Evolutionary conservation across 2,888 invertebrate genomes (phyloP).

Genomic region (Hydroisotoma schaefferi): DNA sequence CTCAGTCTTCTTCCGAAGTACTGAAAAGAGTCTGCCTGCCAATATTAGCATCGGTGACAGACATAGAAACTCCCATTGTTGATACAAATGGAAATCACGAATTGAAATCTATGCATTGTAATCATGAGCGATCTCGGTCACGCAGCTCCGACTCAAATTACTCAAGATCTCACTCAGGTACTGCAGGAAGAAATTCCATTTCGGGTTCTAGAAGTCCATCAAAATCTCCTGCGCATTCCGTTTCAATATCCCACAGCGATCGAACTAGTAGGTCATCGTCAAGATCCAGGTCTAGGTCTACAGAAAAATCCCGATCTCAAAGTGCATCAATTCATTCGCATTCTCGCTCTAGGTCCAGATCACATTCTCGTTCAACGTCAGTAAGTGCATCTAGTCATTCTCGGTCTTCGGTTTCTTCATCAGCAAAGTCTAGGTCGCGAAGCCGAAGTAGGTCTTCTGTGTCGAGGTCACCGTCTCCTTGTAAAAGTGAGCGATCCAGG

Average conservation of each 20-base stretch:
- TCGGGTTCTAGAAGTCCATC: conserved; percentile 24
- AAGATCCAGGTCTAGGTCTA: conserved; percentile 8
- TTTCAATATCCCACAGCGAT: neutral
- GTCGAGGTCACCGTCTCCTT: conserved; percentile 19
- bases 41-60: conserved; percentile 28
- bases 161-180: no score
- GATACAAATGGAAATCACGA: conserved; percentile 7
- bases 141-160: conserved; percentile 13
- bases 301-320: conserved; percentile 6
- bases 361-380: conserved; percentile 28
- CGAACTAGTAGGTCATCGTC: neutral
- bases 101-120: neutral
- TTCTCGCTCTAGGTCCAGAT: conserved; percentile 34
- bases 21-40: conserved; percentile 35
- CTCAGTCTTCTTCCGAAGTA: conserved; percentile 33
- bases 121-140: conserved; percentile 9
- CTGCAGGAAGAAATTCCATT: no score
- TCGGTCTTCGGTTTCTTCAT: conserved; percentile 25
- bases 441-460: conserved; percentile 19
- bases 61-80: conserved; percentile 12
- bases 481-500: conserved; percentile 56
- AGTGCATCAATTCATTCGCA: conserved; percentile 27
- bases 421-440: conserved; percentile 34
- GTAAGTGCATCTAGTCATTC: conserved; percentile 29
- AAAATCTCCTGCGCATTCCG: neutral